These are phyloP conservation scores for Tachystola acroxantha DNA, from an alignment of 2,888 invertebrate genomes.

Conservation along the genomic window DNA sequence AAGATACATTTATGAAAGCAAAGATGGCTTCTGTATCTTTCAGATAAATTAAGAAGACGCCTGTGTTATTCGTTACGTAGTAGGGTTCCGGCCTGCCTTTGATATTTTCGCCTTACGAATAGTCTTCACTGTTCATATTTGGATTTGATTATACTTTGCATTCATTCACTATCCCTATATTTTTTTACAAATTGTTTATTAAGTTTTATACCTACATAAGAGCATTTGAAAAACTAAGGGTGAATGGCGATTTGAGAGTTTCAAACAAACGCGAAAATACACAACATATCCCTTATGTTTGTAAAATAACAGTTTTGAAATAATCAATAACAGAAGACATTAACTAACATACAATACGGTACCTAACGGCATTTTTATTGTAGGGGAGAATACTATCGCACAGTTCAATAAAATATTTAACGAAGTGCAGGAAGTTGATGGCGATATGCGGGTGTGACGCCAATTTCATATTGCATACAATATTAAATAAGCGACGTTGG, in stretches of 20 bases:
- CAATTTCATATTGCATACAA: slow-evolving; percentile 24
- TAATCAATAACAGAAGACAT: neutral
- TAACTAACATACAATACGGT: neutral
- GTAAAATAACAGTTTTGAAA: neutral
- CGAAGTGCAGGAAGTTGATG: slow-evolving; percentile 53
- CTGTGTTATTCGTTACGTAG: slow-evolving; percentile 41
- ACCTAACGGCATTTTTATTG: neutral
- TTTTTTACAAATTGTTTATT: too few species aligned
- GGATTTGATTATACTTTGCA: too few species aligned
- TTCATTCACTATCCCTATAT: too few species aligned
- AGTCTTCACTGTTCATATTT: neutral
- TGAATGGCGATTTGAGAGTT: too few species aligned
- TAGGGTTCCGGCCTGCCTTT: slow-evolving; percentile 42
- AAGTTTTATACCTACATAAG: too few species aligned
- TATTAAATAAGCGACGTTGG: neutral
- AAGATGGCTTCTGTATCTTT: slow-evolving; percentile 24
- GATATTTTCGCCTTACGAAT: slow-evolving; percentile 37
- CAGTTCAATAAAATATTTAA: slow-evolving; percentile 30
- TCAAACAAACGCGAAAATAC: too few species aligned
- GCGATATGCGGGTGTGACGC: slow-evolving; percentile 46
- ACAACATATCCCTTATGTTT: too few species aligned
- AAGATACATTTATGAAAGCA: slow-evolving; percentile 16
- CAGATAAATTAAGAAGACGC: slow-evolving; percentile 38
- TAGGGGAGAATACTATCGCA: slow-evolving; percentile 17
- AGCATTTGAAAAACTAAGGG: too few species aligned